These are phyloP conservation scores for Dermochelys coriacea DNA, from an alignment of 2,797 vertebrate genomes.

Conservation along the genomic window DNA sequence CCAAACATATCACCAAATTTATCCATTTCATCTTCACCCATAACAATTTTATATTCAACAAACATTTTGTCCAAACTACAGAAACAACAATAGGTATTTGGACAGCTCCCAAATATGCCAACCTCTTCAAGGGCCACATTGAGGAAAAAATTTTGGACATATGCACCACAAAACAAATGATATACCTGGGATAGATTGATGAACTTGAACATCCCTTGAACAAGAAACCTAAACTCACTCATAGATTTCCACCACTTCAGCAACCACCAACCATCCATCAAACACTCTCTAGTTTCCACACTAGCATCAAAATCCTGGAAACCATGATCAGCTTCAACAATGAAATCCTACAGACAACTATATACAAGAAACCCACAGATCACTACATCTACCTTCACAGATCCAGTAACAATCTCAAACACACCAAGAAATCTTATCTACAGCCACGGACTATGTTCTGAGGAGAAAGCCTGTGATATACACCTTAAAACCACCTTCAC, in stretches of 20 bases:
- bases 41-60: background rate
- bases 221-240: background rate
- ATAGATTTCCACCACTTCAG: background rate
- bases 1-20: background rate
- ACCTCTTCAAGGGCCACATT: background rate
- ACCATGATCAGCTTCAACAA: background rate
- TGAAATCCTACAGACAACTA: background rate
- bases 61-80: background rate
- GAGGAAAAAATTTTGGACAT: too few species aligned
- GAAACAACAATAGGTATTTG: background rate
- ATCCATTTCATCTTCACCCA: background rate
- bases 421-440: background rate
- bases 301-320: background rate
- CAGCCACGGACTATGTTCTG: background rate
- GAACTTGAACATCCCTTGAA: background rate
- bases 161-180: background rate
- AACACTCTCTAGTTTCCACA: background rate
- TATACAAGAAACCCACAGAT: background rate
- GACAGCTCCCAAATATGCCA: background rate
- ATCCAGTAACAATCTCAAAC: background rate
- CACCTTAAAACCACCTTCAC: background rate
- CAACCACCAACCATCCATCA: background rate
- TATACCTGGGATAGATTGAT: background rate
- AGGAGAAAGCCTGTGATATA: background rate
- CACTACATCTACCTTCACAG: background rate